Evolutionary conservation across 2,113 vertebrate species (phyloP), one percentile per base, ranked within the genome.

Genomic region (Pygathrix nemaeus): DNA sequence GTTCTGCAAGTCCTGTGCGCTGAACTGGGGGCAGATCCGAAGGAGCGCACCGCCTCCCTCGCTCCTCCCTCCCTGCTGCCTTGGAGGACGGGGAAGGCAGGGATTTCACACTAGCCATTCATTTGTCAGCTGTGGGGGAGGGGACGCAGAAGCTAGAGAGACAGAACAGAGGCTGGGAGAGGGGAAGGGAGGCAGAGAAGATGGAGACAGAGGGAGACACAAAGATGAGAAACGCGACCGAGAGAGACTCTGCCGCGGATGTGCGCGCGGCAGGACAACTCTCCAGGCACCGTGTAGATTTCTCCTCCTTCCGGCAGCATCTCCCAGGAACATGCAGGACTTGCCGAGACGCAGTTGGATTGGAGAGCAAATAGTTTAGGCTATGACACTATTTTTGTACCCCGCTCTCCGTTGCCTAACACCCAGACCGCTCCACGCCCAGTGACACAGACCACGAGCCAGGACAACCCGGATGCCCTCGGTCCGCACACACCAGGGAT

Each of bases 81-180:
- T 79, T 38, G 1, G 25, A 7, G 55, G 75, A 61, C 90, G 0
- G 3, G 8, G 75, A 79, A 89, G 81, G 82, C 92, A 61, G 95
- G 80, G 96, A 83, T 86, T 96, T 96, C 97, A 97, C 98, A 93
- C 96, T 48, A 20, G 68, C 35, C 95, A 88, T 64, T 85, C 95
- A 43, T 68, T 23, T 48, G 73, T 50, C 59, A 87, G 79, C 83
- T 17, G 8, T 55, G 70, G 66, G 93, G 93, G 97, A 93, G 59
- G 97, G 70, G 88, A 0, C 2, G 32, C 21, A 16, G 7, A 50
- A 32, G 81, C 23, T 1, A 81, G 20, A 35, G 0, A 17, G 2
- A 57, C 20, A 0, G 55, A 88, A 88, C 91, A 4, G 73, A 72
- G 81, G 43, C 79, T 30, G 75, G 50, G 75, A 76, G 92, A 52